A percentile compares a stretch with the other conserved stretches of the same genome.
phyloP scores from a whole-genome alignment of 2,888 invertebrate genomes.

The Eupithecia insigniata region DNA sequence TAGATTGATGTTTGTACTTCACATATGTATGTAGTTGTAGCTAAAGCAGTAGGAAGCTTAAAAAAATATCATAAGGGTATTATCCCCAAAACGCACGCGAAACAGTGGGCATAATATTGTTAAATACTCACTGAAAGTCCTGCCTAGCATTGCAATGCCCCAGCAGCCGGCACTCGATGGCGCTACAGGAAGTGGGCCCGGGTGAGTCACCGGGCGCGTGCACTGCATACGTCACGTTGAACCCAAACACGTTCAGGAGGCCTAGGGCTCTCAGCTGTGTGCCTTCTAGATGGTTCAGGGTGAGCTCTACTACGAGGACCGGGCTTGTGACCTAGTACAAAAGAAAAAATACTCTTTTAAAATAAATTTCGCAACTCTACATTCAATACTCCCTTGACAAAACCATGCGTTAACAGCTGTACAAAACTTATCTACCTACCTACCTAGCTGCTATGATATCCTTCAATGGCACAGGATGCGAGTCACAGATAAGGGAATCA shows the following conservation, averaged over 20 bases:
- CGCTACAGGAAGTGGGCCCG: conserved; percentile 87
- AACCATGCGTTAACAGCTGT: no score
- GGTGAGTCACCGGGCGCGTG: conserved; percentile 75
- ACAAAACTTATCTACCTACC: neutral
- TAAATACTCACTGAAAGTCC: conserved; percentile 88
- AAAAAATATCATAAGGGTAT: neutral
- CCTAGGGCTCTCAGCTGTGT: conserved; percentile 92
- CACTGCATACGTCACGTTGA: conserved; percentile 96
- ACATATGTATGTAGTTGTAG: no score
- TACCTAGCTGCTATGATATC: conserved; percentile 1
- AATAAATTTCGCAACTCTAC: no score
- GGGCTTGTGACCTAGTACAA: conserved; percentile 85
- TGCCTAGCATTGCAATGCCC: conserved; percentile 91
- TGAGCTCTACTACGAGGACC: conserved; percentile 91
- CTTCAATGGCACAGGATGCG: conserved; percentile 18
- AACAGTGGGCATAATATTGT: no score
- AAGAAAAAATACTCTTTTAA: no score
- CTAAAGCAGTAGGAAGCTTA: neutral
- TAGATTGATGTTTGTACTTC: no score
- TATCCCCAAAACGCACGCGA: no score
- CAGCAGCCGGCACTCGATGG: conserved; percentile 92
- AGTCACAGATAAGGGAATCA: conserved; percentile 29
- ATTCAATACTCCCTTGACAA: no score
- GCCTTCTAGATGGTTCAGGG: conserved; percentile 88
- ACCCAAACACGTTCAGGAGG: conserved; percentile 93